These are phyloP conservation scores for Pseudonaja textilis DNA, from an alignment of 2,113 vertebrate genomes.

Conservation along the genomic window DNA sequence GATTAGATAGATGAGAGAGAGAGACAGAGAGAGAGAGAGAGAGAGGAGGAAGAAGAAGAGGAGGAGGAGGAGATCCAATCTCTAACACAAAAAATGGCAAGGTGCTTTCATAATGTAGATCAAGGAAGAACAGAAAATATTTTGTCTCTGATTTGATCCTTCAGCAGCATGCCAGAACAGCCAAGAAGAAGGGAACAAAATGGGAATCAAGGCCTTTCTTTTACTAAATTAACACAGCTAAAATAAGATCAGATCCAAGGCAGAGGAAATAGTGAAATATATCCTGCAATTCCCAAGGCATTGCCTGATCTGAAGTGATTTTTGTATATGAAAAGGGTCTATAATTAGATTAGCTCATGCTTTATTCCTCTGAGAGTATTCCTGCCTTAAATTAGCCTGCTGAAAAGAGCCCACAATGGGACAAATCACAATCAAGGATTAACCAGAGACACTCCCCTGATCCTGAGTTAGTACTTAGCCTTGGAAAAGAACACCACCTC, in stretches of 20 bases:
- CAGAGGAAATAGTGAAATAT: accelerated
- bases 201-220: slow-evolving; percentile 21
- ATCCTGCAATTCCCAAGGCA: slow-evolving; percentile 6
- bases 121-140: background rate
- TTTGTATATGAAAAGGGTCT: slow-evolving; percentile 25
- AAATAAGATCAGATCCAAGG: background rate
- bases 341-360: background rate
- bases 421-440: background rate
- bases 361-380: background rate
- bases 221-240: slow-evolving; percentile 15
- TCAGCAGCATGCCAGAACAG: background rate
- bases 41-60: too few relatives aligned
- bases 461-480: background rate
- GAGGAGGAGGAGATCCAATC: too few relatives aligned
- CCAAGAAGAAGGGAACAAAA: slow-evolving; percentile 7
- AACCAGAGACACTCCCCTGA: background rate
- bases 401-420: background rate
- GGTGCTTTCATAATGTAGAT: background rate
- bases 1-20: too few relatives aligned
- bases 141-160: background rate
- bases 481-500: background rate
- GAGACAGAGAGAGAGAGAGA: too few relatives aligned
- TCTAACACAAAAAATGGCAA: background rate
- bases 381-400: accelerated
- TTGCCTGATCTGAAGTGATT: background rate